Percentiles rank a stretch among this genome's conserved stretches.
Evolutionary conservation across 1,140 invertebrate genomes (phyloP).

Genomic region (Phymorhynchus buccinoides): DNA sequence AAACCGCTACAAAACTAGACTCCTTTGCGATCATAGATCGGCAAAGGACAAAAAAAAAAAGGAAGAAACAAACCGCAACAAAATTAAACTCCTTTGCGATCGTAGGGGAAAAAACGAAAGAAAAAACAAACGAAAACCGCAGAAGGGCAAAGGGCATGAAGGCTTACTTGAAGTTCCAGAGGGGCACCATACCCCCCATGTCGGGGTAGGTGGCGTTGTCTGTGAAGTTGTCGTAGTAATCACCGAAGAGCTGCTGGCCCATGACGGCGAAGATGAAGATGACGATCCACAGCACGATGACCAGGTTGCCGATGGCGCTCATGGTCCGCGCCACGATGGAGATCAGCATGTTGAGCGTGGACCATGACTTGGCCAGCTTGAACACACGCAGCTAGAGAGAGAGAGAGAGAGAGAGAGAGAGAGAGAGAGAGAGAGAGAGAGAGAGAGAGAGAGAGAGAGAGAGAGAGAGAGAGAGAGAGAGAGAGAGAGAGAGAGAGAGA

Average conservation of each 20-base stretch:
- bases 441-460: not conserved
- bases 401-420: not conserved
- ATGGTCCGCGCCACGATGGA: slow-evolving; percentile 98
- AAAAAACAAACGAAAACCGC: too few relatives aligned
- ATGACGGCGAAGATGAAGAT: slow-evolving; percentile 99
- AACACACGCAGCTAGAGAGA: slow-evolving; percentile 87
- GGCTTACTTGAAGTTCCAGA: slow-evolving; percentile 84
- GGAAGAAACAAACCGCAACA: too few relatives aligned
- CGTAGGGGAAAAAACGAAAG: too few relatives aligned
- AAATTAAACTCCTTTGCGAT: too few relatives aligned
- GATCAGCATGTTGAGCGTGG: slow-evolving; percentile 96
- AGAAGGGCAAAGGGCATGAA: too few relatives aligned
- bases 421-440: not conserved
- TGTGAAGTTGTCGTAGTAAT: slow-evolving; percentile 80
- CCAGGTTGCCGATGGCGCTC: slow-evolving; percentile 97
- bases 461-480: not conserved
- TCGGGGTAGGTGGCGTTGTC: slow-evolving; percentile 24
- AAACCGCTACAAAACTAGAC: too few relatives aligned
- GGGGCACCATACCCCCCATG: slow-evolving; percentile 78
- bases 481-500: not conserved
- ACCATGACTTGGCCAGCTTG: slow-evolving; percentile 99
- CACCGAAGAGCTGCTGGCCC: slow-evolving; percentile 98
- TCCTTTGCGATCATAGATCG: too few relatives aligned
- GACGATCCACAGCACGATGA: slow-evolving; percentile 97
- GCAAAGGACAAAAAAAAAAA: too few relatives aligned